Conservation (phyloP, 2,113 vertebrate genomes). For the Aix galericulata region DNA sequence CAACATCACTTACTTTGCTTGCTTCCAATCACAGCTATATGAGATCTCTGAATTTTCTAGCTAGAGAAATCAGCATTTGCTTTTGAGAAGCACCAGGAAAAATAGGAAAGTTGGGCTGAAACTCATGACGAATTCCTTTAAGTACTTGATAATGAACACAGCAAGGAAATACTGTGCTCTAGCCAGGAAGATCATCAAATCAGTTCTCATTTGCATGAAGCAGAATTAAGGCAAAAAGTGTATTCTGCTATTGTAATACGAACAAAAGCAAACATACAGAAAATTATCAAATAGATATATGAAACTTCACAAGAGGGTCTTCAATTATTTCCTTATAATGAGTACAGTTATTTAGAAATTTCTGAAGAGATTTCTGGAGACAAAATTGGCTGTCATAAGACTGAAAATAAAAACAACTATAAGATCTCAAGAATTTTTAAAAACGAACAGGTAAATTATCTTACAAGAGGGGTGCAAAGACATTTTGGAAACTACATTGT, state of each 20-base stretch:
- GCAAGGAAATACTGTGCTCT: not conserved
- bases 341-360: not conserved
- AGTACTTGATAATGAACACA: not conserved
- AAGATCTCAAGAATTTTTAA: not conserved
- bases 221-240: not conserved
- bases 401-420: not conserved
- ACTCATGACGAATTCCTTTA: not conserved
- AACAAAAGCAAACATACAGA: not conserved
- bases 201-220: not conserved
- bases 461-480: slow-evolving; percentile 46
- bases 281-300: not conserved
- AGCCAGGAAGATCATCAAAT: not conserved
- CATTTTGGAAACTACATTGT: not conserved
- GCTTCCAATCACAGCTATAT: not conserved
- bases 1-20: not conserved
- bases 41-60: not conserved
- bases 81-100: not conserved
- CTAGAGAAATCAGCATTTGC: not conserved
- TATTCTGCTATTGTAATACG: not conserved
- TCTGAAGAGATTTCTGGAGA: not conserved
- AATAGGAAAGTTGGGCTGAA: not conserved
- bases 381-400: not conserved
- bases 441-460: not conserved
- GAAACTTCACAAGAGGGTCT: not conserved
- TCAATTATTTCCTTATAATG: not conserved